Base-by-base conservation (phyloP, 2,888 invertebrate species). In the Boloria selene region DNA sequence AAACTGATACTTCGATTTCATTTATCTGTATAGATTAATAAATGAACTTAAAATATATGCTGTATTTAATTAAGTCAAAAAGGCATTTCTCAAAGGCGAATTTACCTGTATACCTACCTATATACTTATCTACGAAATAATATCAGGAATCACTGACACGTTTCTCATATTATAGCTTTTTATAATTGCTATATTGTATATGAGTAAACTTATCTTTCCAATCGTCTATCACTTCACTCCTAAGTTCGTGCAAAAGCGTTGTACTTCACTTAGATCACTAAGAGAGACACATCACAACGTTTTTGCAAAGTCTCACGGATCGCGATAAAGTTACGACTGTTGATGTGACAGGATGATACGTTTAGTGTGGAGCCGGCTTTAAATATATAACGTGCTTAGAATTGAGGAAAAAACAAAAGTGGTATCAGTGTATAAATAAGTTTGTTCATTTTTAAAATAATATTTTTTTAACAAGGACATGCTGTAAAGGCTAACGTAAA, bases 311-410 rank as follows among this genome's bases (percentile, higher is more conserved):
- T 51, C 53, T 44, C 65, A 61, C 61, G 31, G 61, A 65, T 65
- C 65, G 58, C 53, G 61, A 65, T 65, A 44, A 51, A 61, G 64
- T 65, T 64, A 60, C 56, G 50, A 18, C 42, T 44, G 47, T 47
- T 42, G 69, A 62, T 64, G 64, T 62, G 71, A 71, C 67, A 71
- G 61, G 65, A 61, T 69, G 71, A 65, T 65, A 61, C 45, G 65
- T 67, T 55, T 65, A 45, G 50, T 65, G 53, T 54, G 54, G 50
- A 63, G 42, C 26, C 42, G 56, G 44, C 52, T 61, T 56, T 65
- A 61, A 22, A 44, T 58, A 49, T 45, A 47, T 58, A n/a, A 49
- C 16, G 17, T 5, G 13, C 16, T 45, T 18, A 22, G 14, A 45
- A 51, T 22, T 38, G 17, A 2, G 6, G 6, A 13, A 2, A 1